Evolutionary conservation across 2,888 invertebrate genomes (phyloP).

Genomic region (Tromatobia lineatoria): DNA sequence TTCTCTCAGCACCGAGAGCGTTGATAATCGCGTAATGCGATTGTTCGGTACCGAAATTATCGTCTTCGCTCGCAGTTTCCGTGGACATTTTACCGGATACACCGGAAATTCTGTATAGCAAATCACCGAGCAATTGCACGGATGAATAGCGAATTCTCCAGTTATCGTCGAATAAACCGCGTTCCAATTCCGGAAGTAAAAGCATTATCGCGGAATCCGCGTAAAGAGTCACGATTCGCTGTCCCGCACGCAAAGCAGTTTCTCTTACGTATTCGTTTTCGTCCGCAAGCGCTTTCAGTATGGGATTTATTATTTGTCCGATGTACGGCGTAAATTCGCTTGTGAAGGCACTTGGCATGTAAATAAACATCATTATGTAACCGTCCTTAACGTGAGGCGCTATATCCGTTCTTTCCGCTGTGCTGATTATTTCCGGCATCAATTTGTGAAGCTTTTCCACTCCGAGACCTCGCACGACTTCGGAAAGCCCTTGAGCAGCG

Average conservation of each 20-base stretch:
- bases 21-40: constrained; percentile 96
- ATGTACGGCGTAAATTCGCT: constrained; percentile 98
- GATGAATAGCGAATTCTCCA: constrained; percentile 98
- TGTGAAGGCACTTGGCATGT: constrained; percentile 98
- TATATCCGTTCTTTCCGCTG: constrained; percentile 96
- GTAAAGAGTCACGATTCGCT: constrained; percentile 98
- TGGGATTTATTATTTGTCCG: constrained; percentile 98
- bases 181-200: constrained; percentile 96
- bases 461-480: constrained; percentile 98
- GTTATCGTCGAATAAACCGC: constrained; percentile 98
- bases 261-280: constrained; percentile 99
- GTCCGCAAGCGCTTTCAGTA: constrained; percentile 98
- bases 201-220: constrained; percentile 97
- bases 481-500: constrained; percentile 98
- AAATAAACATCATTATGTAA: constrained; percentile 99
- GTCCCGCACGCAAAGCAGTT: constrained; percentile 98
- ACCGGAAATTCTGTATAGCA: constrained; percentile 98
- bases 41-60: constrained; percentile 99
- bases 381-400: constrained; percentile 99
- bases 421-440: constrained; percentile 98
- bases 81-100: constrained; percentile 99
- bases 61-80: constrained; percentile 98
- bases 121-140: constrained; percentile 97
- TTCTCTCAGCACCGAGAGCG: constrained; percentile 94
- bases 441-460: constrained; percentile 97